phyloP scores from a whole-genome alignment of 2,113 vertebrate species.

The Haemorhous mexicanus region DNA sequence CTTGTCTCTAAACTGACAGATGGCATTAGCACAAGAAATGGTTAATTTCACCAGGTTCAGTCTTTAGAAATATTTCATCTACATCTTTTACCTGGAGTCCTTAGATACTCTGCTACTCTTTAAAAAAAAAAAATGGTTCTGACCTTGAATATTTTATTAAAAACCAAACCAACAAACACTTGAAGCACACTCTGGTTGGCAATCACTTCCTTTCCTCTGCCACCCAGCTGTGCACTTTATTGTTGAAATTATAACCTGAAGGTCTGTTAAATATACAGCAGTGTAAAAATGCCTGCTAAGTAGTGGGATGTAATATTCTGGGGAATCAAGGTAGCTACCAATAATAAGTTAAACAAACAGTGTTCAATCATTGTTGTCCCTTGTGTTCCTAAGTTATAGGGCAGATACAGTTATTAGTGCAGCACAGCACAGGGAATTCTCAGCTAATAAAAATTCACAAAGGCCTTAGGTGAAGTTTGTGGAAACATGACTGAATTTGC shows the following conservation, averaged over 20 bases:
- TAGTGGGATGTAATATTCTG: neutral
- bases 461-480: neutral
- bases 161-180: neutral
- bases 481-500: neutral
- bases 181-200: neutral
- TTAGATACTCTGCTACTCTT: neutral
- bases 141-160: slow-evolving; percentile 6
- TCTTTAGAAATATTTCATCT: neutral
- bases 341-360: neutral
- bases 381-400: neutral
- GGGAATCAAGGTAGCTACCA: neutral
- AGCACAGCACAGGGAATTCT: neutral
- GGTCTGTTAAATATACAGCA: neutral
- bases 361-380: neutral
- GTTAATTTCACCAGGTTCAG: neutral
- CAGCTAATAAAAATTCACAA: neutral
- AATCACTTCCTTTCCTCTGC: neutral
- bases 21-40: neutral
- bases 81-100: neutral
- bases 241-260: slow-evolving; percentile 9
- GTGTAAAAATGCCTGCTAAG: neutral
- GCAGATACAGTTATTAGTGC: neutral
- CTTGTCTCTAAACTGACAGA: neutral
- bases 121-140: neutral
- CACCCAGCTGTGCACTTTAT: neutral